Base-by-base conservation (phyloP, 2,797 vertebrate genomes). In the Eupleurogrammus muticus region DNA sequence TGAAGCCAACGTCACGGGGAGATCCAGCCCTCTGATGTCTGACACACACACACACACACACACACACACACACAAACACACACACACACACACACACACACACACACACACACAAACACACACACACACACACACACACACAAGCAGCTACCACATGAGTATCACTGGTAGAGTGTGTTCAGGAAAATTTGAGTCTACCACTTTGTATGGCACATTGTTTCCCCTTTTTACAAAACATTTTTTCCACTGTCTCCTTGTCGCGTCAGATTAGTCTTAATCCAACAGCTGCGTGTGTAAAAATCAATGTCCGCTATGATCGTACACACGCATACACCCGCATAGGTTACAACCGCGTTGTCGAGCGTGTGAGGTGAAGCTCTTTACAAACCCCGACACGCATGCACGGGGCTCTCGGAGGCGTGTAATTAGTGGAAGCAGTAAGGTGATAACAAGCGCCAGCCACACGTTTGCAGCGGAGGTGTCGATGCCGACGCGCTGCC, bases 381-480 rank as follows among this genome's bases (percentile, higher is more conserved):
- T n/a, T 59, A 52, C 56, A 32, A 53, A 10, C 48, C 19, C 55
- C 55, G 11, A 46, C 65, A 51, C 70, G 66, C 58, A 35, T 71
- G 62, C 50, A 65, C 20, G 52, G 0, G 71, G 61, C 61, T 66
- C 72, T 80, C 59, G 38, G 52, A 74, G 62, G 58, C 56, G 81
- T 79, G 82, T 92, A 92, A 94, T 94, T 92, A 92, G 86, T 64
- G 12, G 60, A 84, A 87, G 77, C 83, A 86, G 81, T 64, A 68
- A 90, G 84, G 91, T 82, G 94, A 90, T 94, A 94, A 94, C 91
- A 87, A 94, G 90, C 81, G 65, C 66, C 87, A 87, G 88, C 86
- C 91, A 82, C 90, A 79, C 63, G 68, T 91, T 90, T 77, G 73
- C 83, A 86, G 40, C 66, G 10, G 77, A 90, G 82, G 83, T 84